These are phyloP conservation scores for Oenanthe melanoleuca DNA, from an alignment of 2,113 vertebrate genomes.

Conservation along the genomic window DNA sequence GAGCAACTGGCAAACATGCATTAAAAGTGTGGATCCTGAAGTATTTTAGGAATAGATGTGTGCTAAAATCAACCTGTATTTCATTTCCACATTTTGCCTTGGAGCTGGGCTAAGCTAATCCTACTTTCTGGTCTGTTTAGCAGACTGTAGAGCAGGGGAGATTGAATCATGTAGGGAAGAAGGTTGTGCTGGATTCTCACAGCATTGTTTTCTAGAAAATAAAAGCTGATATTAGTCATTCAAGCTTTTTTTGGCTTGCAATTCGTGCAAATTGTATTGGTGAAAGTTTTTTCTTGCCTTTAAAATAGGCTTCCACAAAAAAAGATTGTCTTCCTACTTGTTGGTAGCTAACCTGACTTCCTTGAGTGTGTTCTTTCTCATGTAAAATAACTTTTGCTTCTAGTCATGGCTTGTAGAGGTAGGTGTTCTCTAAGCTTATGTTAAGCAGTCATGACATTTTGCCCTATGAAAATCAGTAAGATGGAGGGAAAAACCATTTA, in stretches of 20 bases:
- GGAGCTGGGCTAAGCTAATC: not conserved
- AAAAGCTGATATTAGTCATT: not conserved
- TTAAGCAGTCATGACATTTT: no score
- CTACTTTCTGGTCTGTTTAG: not conserved
- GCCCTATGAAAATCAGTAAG: not conserved
- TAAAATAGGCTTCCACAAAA: not conserved
- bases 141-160: not conserved
- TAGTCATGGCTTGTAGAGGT: not conserved
- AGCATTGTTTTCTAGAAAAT: not conserved
- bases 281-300: not conserved
- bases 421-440: not conserved
- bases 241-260: not conserved
- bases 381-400: not conserved
- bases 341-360: not conserved
- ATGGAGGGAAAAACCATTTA: not conserved
- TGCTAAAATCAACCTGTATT: not conserved
- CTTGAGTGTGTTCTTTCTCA: not conserved
- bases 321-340: not conserved
- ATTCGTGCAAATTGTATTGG: not conserved
- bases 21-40: not conserved
- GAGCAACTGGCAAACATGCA: not conserved
- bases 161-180: not conserved
- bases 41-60: not conserved
- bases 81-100: not conserved
- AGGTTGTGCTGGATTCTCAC: not conserved